phyloP scores from a whole-genome alignment of 2,797 vertebrate genomes.

The Aselliscus stoliczkanus region DNA sequence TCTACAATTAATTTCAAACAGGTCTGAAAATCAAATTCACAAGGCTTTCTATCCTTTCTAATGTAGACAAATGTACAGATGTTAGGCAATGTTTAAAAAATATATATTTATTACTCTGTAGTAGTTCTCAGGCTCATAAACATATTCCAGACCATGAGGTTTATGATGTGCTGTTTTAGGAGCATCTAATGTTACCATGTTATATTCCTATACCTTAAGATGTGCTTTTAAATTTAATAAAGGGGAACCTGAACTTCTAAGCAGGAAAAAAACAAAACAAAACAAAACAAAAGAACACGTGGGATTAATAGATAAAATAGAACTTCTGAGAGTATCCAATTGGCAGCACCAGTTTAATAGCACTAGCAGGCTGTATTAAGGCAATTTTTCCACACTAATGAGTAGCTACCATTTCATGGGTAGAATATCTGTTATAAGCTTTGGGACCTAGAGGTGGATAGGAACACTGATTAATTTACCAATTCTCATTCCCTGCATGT shows the following conservation, averaged over 20 bases:
- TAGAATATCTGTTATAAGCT: background rate
- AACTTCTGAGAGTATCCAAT: background rate
- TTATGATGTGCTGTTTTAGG: background rate
- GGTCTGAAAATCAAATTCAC: background rate
- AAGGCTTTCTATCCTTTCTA: background rate
- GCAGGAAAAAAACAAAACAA: background rate
- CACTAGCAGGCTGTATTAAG: background rate
- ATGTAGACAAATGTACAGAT: background rate
- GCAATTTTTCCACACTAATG: background rate
- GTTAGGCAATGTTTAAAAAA: background rate
- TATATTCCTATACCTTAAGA: background rate
- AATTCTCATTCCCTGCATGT: background rate
- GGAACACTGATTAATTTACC: background rate
- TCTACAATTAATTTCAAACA: background rate
- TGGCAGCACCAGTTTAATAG: background rate
- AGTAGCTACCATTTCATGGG: background rate
- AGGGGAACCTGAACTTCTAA: background rate
- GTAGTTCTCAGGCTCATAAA: background rate
- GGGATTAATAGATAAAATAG: background rate
- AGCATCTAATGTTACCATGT: background rate
- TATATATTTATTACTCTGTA: background rate
- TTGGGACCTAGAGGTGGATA: background rate
- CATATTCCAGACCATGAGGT: background rate
- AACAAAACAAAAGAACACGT: too few species aligned
- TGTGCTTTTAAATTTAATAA: conserved; percentile 30